Evolutionary conservation across 2,888 invertebrate species (phyloP), one percentile per base, ranked within the genome.

Genomic region (Eumacrocentrus americanus): DNA sequence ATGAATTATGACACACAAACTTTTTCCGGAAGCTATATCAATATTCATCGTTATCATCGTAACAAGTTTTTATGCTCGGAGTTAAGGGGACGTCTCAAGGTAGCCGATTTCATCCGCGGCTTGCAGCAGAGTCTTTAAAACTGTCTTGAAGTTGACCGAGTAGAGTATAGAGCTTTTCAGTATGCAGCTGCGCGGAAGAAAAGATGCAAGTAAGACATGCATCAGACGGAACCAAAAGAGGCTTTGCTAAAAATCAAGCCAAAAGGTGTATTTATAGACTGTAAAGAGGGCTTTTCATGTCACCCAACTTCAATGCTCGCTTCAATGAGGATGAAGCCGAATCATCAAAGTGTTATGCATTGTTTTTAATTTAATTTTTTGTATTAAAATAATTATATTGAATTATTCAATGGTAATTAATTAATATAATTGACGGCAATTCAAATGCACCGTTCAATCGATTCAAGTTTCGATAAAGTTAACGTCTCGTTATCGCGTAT

Each of bases 21-120:
- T 42, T 42, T 42, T 42, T 16, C 16, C 16, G 20, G 20, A 42
- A 18, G 20, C 42, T 46, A 29, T 29, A 46, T 46, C 46, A 46
- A 46, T 46, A 46, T 46, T 46, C 25, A 46, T 46, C 46, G 23
- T 46, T 23, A 23, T 46, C 22, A 12, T 22, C 46, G 14, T 46
- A 12, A 46, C 23, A 46, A 46, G 46, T 46, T 46, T 46, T 46
- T 22, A 46, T 46, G n/a, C 3, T 46, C 20, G 12, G 23, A 46
- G 46, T 46, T 25, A 12, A 25, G 12, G 20, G 20, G n/a, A 46
- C 25, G 46, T 46, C 12, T 25, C 25, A 25, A 11, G 25, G n/a
- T 46, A 22, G 12, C 7, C 23, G 25, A 46, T 12, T 46, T 23
- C 22, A 25, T 46, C 23, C 22, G 23, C 14, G 23, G n/a, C 12